These are phyloP conservation scores for Crocuta crocuta DNA, from an alignment of 2,113 vertebrate genomes.

Conservation along the genomic window DNA sequence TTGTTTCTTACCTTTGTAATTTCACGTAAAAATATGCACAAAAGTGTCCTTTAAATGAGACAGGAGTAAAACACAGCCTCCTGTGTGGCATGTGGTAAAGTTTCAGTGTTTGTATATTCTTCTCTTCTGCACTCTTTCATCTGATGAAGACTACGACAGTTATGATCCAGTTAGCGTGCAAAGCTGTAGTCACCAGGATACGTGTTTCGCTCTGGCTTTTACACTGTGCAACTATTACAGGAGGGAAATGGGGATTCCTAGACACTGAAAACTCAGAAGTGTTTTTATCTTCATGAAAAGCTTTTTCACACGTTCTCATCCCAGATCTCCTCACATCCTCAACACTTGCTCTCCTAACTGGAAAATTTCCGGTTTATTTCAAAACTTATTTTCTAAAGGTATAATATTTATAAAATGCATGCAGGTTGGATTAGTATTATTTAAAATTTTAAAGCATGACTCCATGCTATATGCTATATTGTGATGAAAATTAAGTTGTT, in stretches of 20 bases:
- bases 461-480: neutral
- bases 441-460: conserved; percentile 46
- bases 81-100: neutral
- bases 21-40: neutral
- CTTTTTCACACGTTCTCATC: neutral
- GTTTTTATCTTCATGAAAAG: neutral
- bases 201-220: neutral
- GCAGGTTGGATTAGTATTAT: conserved; percentile 29
- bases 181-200: neutral
- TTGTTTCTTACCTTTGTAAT: neutral
- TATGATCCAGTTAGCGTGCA: neutral
- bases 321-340: neutral
- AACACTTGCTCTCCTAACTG: neutral
- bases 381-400: conserved; percentile 24
- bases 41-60: neutral
- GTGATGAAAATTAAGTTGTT: conserved; percentile 64
- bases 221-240: neutral
- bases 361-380: conserved; percentile 21
- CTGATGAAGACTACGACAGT: neutral
- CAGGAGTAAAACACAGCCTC: neutral
- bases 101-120: rapidly evolving
- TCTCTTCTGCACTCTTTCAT: neutral
- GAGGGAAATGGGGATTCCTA: neutral
- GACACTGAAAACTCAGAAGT: conserved; percentile 13
- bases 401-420: conserved; percentile 36